Evolutionary conservation across 1,140 invertebrate species (phyloP), one percentile per base, ranked within the genome.

Genomic region (Papilio dardanus): DNA sequence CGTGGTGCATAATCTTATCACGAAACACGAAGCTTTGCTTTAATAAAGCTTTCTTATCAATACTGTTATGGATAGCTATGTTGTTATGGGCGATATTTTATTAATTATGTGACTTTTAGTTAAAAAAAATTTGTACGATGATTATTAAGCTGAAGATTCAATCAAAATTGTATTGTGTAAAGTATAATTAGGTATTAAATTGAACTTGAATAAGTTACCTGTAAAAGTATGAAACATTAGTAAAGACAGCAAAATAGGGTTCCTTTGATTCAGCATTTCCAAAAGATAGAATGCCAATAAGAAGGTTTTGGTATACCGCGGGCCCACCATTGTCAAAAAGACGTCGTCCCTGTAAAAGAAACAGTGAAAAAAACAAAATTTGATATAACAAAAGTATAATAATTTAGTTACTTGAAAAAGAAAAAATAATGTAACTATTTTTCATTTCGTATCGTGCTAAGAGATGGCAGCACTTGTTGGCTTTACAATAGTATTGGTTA

Each of bases 181-280:
- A 33, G 7, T 33, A 33, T 33, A 33, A 33, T 33, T 33, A 33
- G 21, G 14, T 1, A 14, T 12, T n/a, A 16, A 42, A 14, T 42
- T 42, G 14, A 42, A 42, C 40, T 42, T 42, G 16, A 31, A 16
- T 37, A 35, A 28, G 40, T 76, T 79, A 87, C 88, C 83, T 86
- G 69, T 88, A 40, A 73, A 90, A 92, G 75, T 90, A 90, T 4
- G 88, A 88, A 30, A 87, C 77, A 71, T 92, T 92, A 3, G 87
- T 90, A 24, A 90, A 78, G 6, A 92, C 75, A 21, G 88, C 88
- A 19, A 83, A 33, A 14, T 81, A 58, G 16, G 82, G 76, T 16
- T 69, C 62, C 2, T 79, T 58, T 5, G 30, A 69, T 16, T 68
- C 79, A 6, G 66, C 79, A 14, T 75, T 82, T 65, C 85, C 85